Conservation (phyloP, 2,113 vertebrate genomes). For the Stercorarius parasiticus region DNA sequence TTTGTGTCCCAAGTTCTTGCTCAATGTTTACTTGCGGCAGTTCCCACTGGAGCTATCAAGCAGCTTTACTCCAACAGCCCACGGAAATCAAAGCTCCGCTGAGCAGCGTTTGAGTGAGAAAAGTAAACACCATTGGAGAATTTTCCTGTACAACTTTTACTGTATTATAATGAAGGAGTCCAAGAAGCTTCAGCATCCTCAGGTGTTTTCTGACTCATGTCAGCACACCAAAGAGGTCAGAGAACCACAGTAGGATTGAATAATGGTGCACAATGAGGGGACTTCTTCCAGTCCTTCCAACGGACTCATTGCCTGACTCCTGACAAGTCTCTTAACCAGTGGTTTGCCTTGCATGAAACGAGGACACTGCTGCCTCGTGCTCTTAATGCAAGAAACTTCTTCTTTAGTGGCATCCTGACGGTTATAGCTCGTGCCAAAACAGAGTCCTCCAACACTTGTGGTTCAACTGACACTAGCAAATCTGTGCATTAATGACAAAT, state of each 20-base stretch:
- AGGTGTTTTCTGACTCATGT: not conserved
- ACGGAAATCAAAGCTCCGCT: not conserved
- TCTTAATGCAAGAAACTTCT: not conserved
- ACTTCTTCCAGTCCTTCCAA: not conserved
- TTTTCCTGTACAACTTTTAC: not conserved
- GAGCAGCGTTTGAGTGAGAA: not conserved
- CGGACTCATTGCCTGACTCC: not conserved
- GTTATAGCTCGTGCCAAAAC: not conserved
- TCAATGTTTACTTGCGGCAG: not conserved
- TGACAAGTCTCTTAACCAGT: not conserved
- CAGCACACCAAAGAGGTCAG: not conserved
- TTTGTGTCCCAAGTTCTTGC: not conserved
- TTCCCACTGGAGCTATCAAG: not conserved
- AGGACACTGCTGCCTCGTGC: accelerated
- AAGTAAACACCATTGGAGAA: accelerated
- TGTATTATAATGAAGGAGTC: not conserved
- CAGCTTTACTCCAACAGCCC: not conserved
- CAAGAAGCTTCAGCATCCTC: not conserved
- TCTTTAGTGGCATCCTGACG: not conserved
- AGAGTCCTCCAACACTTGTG: not conserved
- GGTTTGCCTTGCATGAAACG: not conserved
- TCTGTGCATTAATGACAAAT: not conserved
- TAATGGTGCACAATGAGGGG: accelerated
- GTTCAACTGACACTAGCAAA: not conserved
- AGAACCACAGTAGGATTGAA: not conserved